These are phyloP conservation scores for Tetranychus cinnabarinus DNA, from an alignment of 1,140 invertebrate species.

Conservation along the genomic window DNA sequence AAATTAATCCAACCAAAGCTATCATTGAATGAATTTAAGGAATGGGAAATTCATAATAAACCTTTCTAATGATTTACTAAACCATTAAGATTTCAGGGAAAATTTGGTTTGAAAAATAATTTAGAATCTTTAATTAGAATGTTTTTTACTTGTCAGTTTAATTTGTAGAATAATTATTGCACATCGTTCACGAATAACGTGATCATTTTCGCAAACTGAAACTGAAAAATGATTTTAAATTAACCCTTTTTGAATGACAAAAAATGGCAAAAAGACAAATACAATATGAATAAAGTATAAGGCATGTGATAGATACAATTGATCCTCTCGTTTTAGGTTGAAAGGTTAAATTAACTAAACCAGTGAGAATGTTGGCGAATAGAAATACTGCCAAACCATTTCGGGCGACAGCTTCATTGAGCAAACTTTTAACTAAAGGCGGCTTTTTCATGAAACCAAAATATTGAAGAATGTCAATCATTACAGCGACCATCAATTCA, in stretches of 20 bases:
- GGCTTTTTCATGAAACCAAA: not conserved
- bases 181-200: too few relatives aligned
- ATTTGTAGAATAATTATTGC: too few relatives aligned
- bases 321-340: not conserved
- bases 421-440: constrained; percentile 1
- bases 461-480: not conserved
- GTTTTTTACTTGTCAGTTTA: too few relatives aligned
- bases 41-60: too few relatives aligned
- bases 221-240: not conserved
- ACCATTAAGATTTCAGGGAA: too few relatives aligned
- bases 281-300: not conserved
- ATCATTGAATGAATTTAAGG: too few relatives aligned
- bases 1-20: too few relatives aligned
- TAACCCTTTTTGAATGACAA: not conserved
- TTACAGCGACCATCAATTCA: constrained; percentile 22
- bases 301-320: not conserved
- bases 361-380: constrained; percentile 48
- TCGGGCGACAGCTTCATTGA: constrained; percentile 31
- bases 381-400: constrained; percentile 56
- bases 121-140: too few relatives aligned
- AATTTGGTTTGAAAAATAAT: too few relatives aligned
- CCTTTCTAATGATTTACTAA: too few relatives aligned
- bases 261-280: not conserved
- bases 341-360: constrained; percentile 34
- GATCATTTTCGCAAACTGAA: too few relatives aligned